Base-by-base conservation (phyloP, 2,113 vertebrate species). In the Boulengeromyrus knoepffleri region DNA sequence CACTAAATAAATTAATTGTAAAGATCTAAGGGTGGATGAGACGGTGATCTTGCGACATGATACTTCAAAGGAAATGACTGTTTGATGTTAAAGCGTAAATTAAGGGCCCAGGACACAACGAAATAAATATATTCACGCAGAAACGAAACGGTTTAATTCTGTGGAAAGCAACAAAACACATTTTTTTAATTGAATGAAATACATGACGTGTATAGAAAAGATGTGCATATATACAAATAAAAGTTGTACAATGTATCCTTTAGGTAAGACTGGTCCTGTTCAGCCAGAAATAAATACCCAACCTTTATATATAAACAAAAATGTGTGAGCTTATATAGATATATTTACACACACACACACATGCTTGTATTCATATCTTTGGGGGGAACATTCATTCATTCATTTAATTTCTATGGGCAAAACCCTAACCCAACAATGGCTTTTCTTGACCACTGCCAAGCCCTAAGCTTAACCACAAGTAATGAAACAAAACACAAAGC, bases 41-140 rank as follows among this genome's bases (percentile, higher is more conserved):
- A 95, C 94, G 94, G 91, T 95, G 93, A 95, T 96, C 94, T 94
- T 94, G 94, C 96, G 94, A 94, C 95, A 95, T 94, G 95, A 89
- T 94, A 95, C 96, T 95, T 96, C 96, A 96, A 96, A 96, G 95
- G 89, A 93, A 21, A 92, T 93, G 94, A 94, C 94, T 92, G 94
- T 96, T 96, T 96, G 95, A 96, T 95, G 95, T 95, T 92, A 91
- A 90, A 93, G 94, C 95, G 94, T 93, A 95, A 96, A 94, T 95
- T 95, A 94, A 94, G 94, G 94, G 94, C 94, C 92, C 89, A 80
- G 89, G 62, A 94, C 94, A 94, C 93, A 92, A 95, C 95, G 94
- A 94, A 94, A 92, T 93, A 95, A 94, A 93, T 92, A 83, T 91
- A 94, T 94, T 95, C 93, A 92, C 91, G 94, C 93, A 93, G 93